Conservation (phyloP, 2,888 invertebrate species). For the Deladenus siricidicola region DNA sequence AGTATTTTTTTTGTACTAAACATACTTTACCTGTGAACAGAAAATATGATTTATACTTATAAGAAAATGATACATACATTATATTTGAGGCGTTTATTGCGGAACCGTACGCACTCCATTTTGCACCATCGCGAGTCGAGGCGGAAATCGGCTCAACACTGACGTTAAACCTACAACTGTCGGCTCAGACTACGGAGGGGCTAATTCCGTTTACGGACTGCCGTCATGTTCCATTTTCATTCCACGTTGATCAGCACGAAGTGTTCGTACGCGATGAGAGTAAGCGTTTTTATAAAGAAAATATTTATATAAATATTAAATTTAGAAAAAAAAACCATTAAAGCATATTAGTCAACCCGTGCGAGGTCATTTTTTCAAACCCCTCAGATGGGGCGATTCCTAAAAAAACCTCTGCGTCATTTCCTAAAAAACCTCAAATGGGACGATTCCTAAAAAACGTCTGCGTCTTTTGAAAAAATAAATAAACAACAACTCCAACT, state of each 20-base stretch:
- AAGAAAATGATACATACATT: not conserved
- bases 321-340: too few relatives aligned
- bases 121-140: slow-evolving; percentile 40
- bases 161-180: slow-evolving; percentile 34
- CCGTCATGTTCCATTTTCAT: slow-evolving; percentile 6
- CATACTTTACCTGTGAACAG: not conserved
- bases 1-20: not conserved
- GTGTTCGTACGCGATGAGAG: slow-evolving; percentile 24
- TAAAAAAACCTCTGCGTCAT: too few relatives aligned
- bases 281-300: slow-evolving; percentile 15
- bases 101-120: slow-evolving; percentile 31
- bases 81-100: slow-evolving; percentile 31
- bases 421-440: too few relatives aligned
- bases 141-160: slow-evolving; percentile 35
- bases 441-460: too few relatives aligned
- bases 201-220: slow-evolving; percentile 7
- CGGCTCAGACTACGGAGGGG: slow-evolving; percentile 22
- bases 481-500: too few relatives aligned
- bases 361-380: too few relatives aligned
- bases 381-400: too few relatives aligned
- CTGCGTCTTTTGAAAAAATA: too few relatives aligned
- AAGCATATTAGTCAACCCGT: too few relatives aligned
- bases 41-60: too few relatives aligned
- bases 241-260: not conserved
- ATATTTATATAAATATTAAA: too few relatives aligned